Evolutionary conservation across 1,140 invertebrate species (phyloP).

Genomic region (Neodiprion fabricii): DNA sequence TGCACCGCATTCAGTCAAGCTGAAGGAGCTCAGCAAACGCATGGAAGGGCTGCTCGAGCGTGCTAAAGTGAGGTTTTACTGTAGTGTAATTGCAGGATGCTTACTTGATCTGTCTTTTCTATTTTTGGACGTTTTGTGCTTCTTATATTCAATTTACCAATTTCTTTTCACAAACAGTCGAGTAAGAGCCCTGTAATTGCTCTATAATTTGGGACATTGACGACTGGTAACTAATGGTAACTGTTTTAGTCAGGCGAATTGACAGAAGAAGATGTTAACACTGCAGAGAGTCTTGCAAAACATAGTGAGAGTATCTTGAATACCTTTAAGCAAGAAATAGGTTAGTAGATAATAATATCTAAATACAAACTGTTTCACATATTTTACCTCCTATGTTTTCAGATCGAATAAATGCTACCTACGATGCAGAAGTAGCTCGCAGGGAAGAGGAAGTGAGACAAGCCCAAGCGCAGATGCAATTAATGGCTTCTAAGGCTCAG

Average conservation of each 20-base stretch:
- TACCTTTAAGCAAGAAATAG: conserved; percentile 55
- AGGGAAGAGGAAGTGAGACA: conserved; percentile 49
- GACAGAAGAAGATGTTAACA: conserved; percentile 34
- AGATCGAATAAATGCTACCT: conserved; percentile 43
- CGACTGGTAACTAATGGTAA: neutral
- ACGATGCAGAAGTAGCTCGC: conserved; percentile 50
- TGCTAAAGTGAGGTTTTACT: conserved; percentile 52
- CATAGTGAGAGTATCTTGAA: conserved; percentile 40
- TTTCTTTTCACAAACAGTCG: neutral
- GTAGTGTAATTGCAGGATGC: neutral
- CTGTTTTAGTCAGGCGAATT: conserved; percentile 43
- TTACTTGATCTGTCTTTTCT: neutral
- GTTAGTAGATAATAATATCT: conserved; percentile 55
- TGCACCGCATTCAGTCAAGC: conserved; percentile 37
- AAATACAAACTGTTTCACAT: conserved; percentile 45
- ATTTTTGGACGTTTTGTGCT: conserved; percentile 22
- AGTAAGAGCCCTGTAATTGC: no score
- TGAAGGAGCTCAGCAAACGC: conserved; percentile 46
- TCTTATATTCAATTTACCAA: conserved; percentile 12
- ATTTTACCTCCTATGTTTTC: conserved; percentile 20
- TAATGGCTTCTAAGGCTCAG: conserved; percentile 34
- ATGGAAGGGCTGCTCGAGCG: conserved; percentile 63
- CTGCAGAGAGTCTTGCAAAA: conserved; percentile 38
- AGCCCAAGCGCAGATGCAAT: conserved; percentile 40
- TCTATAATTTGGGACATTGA: no score